A percentile compares a stretch with the other conserved stretches of the same genome.
Evolutionary conservation across 1,140 invertebrate genomes (phyloP).

Genomic region (Hirudo medicinalis): DNA sequence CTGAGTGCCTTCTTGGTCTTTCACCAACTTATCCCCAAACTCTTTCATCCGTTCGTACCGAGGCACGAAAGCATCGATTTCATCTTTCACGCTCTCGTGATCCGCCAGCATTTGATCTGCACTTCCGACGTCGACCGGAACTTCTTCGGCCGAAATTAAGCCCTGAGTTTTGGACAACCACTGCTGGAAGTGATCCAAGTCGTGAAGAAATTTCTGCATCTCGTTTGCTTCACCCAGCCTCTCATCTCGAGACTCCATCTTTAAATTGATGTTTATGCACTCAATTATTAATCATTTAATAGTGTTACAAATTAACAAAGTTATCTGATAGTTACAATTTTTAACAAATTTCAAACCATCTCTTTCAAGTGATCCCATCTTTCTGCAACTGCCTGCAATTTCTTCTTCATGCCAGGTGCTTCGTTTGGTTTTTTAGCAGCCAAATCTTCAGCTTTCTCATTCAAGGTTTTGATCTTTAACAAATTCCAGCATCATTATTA

Average conservation of each 20-base stretch:
- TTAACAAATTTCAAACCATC: constrained; percentile 51
- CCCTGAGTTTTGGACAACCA: constrained; percentile 98
- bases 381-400: constrained; percentile 70
- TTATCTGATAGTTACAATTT: background rate
- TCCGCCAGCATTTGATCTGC: constrained; percentile 86
- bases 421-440: constrained; percentile 88
- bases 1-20: constrained; percentile 71
- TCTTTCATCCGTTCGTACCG: constrained; percentile 98
- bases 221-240: constrained; percentile 97
- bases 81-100: constrained; percentile 92
- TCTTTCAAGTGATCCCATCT: constrained; percentile 93
- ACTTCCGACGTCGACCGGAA: constrained; percentile 83
- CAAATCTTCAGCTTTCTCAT: constrained; percentile 78
- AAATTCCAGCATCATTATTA: background rate
- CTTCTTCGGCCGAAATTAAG: constrained; percentile 80
- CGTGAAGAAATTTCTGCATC: constrained; percentile 89
- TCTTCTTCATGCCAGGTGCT: constrained; percentile 74
- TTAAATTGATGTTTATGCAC: constrained; percentile 11
- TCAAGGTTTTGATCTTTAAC: constrained; percentile 62
- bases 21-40: constrained; percentile 86
- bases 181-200: constrained; percentile 97
- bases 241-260: constrained; percentile 87
- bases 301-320: background rate
- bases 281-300: background rate
- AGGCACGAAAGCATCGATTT: constrained; percentile 95